These are phyloP conservation scores for Psilanteris sp. DNA, from an alignment of 1,140 invertebrate species.

Conservation along the genomic window DNA sequence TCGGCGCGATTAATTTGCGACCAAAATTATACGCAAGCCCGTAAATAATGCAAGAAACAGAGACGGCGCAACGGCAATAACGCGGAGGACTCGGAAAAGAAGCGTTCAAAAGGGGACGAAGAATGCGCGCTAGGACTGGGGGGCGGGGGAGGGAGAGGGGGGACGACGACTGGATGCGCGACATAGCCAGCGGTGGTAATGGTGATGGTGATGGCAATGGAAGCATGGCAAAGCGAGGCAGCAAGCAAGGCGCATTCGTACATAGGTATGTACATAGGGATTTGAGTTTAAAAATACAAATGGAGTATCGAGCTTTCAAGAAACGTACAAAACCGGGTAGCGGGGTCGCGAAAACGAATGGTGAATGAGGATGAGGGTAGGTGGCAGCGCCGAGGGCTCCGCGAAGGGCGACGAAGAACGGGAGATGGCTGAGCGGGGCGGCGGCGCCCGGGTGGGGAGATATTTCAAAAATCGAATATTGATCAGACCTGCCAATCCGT, in stretches of 20 bases:
- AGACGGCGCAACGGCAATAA: no score
- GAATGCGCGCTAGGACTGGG: conserved; percentile 29
- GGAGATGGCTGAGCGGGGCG: conserved; percentile 20
- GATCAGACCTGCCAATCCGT: conserved; percentile 79
- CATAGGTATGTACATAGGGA: conserved; percentile 74
- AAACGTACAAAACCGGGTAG: conserved; percentile 66
- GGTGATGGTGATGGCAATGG: conserved; percentile 76
- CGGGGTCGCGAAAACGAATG: conserved; percentile 56
- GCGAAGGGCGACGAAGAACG: conserved; percentile 49
- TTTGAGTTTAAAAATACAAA: conserved; percentile 80
- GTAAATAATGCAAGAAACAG: no score
- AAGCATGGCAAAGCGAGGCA: conserved; percentile 47
- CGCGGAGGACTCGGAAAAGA: no score
- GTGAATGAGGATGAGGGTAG: conserved; percentile 53
- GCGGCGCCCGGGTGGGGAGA: conserved; percentile 70
- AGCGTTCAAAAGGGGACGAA: conserved; percentile 12
- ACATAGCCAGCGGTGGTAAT: conserved; percentile 74
- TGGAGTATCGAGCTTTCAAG: conserved; percentile 79
- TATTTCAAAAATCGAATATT: conserved; percentile 80
- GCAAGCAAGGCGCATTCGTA: conserved; percentile 61
- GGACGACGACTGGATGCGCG: conserved; percentile 41
- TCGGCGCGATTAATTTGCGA: no score
- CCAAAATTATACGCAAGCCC: no score
- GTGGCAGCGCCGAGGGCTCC: conserved; percentile 49
- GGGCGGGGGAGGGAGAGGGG: no score